phyloP scores from a whole-genome alignment of 2,113 vertebrate genomes.

The Anoplopoma fimbria region DNA sequence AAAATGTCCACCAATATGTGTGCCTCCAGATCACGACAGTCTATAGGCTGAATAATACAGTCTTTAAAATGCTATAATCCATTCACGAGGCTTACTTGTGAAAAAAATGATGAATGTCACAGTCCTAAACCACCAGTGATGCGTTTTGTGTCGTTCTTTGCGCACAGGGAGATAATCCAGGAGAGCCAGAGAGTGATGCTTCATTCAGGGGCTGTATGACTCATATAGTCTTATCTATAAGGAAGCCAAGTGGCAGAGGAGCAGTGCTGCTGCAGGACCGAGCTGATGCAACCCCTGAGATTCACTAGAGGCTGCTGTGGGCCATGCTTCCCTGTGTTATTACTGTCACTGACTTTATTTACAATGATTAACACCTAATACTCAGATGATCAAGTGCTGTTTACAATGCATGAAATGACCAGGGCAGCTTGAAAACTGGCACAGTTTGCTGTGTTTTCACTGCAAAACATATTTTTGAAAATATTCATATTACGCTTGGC shows the following conservation, averaged over 20 bases:
- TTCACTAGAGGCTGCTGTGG: constrained; percentile 75
- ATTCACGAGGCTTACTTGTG: not conserved
- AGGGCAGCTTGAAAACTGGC: not conserved
- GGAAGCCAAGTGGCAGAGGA: constrained; percentile 77
- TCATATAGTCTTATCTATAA: constrained; percentile 80
- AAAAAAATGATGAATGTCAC: constrained; percentile 5
- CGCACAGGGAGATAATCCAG: constrained; percentile 42
- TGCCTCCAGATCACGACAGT: constrained; percentile 27
- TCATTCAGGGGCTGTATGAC: constrained; percentile 78
- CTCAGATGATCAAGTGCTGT: constrained; percentile 18
- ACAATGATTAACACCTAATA: constrained; percentile 14
- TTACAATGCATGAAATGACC: not conserved
- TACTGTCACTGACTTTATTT: constrained; percentile 22
- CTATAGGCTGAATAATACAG: not conserved
- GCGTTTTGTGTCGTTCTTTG: constrained; percentile 59
- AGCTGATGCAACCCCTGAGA: constrained; percentile 68
- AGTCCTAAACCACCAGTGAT: constrained; percentile 25
- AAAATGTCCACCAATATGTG: constrained; percentile 9
- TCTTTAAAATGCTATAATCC: not conserved
- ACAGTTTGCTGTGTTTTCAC: not conserved
- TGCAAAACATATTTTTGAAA: not conserved
- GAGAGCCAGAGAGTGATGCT: constrained; percentile 53
- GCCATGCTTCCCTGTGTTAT: constrained; percentile 21
- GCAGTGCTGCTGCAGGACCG: constrained; percentile 76
- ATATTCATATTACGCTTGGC: not conserved